Evolutionary conservation across 2,797 vertebrate species (phyloP).

Genomic region (Hozukius guyotensis): DNA sequence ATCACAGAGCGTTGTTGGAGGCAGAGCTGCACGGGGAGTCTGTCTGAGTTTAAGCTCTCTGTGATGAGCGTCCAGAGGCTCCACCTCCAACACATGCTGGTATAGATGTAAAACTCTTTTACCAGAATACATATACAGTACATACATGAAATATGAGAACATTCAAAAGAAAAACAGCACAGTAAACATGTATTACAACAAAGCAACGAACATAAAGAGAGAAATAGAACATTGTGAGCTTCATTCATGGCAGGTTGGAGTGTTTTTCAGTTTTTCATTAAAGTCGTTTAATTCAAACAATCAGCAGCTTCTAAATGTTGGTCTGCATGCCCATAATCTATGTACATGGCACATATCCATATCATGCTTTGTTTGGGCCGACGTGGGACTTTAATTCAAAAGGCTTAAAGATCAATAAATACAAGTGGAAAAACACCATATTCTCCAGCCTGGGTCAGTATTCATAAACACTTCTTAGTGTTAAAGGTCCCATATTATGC

Average conservation of each 20-base stretch:
- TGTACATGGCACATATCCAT: conserved; percentile 26
- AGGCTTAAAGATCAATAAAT: background rate
- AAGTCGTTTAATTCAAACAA: background rate
- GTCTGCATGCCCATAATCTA: conserved; percentile 17
- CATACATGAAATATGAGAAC: background rate
- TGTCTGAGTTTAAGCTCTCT: background rate
- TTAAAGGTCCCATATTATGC: background rate
- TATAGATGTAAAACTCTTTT: background rate
- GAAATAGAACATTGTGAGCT: background rate
- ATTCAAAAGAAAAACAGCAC: background rate
- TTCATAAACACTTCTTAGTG: background rate
- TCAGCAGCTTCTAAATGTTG: background rate
- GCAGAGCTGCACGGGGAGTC: background rate
- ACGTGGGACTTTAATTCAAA: background rate
- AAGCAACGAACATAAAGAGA: background rate
- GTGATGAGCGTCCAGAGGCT: background rate
- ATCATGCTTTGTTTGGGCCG: conserved; percentile 15
- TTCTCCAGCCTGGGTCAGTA: background rate
- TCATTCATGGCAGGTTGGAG: conserved; percentile 7
- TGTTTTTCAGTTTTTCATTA: background rate
- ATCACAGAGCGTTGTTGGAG: background rate
- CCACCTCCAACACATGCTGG: background rate
- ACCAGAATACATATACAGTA: background rate
- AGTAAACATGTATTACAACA: background rate
- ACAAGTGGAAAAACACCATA: background rate